phyloP scores from a whole-genome alignment of 2,113 vertebrate species.

The Neogobius melanostomus region DNA sequence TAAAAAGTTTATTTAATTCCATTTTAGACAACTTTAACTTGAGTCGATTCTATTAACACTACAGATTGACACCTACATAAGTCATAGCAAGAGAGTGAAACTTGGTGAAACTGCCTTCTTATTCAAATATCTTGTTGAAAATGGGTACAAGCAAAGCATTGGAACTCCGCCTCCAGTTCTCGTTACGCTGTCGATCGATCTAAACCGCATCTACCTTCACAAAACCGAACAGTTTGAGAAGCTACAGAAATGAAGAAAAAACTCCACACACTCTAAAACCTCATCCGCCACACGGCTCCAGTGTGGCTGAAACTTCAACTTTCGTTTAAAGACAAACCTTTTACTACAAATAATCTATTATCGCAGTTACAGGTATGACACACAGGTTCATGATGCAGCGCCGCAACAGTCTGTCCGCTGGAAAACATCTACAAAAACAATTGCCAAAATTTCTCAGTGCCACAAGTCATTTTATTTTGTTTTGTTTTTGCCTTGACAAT shows the following conservation, averaged over 20 bases:
- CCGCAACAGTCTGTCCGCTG: constrained; percentile 47
- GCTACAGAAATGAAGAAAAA: constrained; percentile 67
- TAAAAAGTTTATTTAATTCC: no score
- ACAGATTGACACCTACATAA: no score
- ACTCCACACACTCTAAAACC: constrained; percentile 73
- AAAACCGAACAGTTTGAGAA: constrained; percentile 66
- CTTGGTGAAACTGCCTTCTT: neutral
- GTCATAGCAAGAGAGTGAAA: neutral
- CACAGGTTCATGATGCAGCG: constrained; percentile 63
- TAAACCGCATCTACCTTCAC: constrained; percentile 82
- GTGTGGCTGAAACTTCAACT: constrained; percentile 31
- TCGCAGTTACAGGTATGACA: constrained; percentile 43
- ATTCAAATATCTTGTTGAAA: neutral
- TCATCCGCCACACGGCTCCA: constrained; percentile 64
- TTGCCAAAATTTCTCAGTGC: constrained; percentile 74
- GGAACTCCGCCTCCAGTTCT: neutral
- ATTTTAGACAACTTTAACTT: no score
- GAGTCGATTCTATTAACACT: no score
- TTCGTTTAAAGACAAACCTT: constrained; percentile 53
- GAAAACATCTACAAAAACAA: constrained; percentile 6
- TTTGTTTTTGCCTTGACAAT: constrained; percentile 78
- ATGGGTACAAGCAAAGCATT: neutral
- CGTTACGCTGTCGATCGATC: neutral
- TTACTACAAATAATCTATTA: constrained; percentile 42
- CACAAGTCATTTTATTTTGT: constrained; percentile 38